These are phyloP conservation scores for Anagrus nilaparvatae DNA, from an alignment of 1,140 invertebrate species.

Conservation along the genomic window DNA sequence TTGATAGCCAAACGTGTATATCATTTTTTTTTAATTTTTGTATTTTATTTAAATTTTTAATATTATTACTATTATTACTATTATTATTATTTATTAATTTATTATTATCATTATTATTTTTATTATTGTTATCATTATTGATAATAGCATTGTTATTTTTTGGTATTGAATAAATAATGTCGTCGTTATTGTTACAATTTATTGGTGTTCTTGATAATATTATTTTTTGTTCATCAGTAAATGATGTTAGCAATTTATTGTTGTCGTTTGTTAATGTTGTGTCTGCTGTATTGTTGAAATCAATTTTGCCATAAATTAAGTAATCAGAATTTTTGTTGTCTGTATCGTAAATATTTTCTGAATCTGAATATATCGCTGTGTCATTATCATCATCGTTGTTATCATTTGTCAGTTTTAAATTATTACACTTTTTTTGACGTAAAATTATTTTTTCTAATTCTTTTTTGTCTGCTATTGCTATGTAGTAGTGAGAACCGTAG, in stretches of 20 bases:
- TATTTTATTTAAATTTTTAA: conserved; percentile 19
- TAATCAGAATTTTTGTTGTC: conserved; percentile 15
- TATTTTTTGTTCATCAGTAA: conserved; percentile 19
- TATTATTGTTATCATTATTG: conserved; percentile 17
- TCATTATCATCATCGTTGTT: conserved; percentile 3
- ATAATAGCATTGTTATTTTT: conserved; percentile 2
- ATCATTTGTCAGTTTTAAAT: conserved; percentile 8
- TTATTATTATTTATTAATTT: too few relatives aligned
- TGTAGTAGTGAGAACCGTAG: conserved; percentile 66
- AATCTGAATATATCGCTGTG: conserved; percentile 3
- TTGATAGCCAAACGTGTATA: conserved; percentile 39
- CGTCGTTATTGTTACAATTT: conserved; percentile 6
- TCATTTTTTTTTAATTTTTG: conserved; percentile 29
- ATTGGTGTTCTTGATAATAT: conserved; percentile 11
- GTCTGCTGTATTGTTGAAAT: conserved; percentile 15
- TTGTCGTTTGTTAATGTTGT: conserved; percentile 20
- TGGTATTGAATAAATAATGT: conserved; percentile 12
- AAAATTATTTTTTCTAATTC: conserved; percentile 31
- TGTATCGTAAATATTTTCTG: conserved; percentile 22
- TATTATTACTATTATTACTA: conserved; percentile 17
- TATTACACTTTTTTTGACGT: conserved; percentile 22
- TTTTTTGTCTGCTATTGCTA: conserved; percentile 44
- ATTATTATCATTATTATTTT: too few relatives aligned
- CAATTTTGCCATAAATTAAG: conserved; percentile 17
- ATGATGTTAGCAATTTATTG: conserved; percentile 10